These are phyloP conservation scores for Sclerodermus sp. DNA, from an alignment of 2,888 invertebrate species.

Conservation along the genomic window DNA sequence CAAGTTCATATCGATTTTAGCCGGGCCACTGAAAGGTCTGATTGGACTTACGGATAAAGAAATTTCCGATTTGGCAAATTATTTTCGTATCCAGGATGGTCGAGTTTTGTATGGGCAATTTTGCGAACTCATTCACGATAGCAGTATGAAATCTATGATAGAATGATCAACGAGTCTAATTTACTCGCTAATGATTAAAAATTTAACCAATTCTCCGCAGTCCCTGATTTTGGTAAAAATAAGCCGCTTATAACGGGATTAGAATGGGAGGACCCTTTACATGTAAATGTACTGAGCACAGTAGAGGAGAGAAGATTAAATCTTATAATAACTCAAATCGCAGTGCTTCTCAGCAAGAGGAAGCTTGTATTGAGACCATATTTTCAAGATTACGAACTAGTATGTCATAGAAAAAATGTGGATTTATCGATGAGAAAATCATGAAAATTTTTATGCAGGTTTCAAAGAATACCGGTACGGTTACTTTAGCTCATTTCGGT, in stretches of 20 bases:
- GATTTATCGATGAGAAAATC: background rate
- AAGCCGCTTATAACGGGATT: constrained; percentile 60
- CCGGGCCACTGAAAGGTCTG: constrained; percentile 67
- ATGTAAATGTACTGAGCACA: constrained; percentile 66
- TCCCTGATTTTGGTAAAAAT: constrained; percentile 60
- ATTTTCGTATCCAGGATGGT: constrained; percentile 79
- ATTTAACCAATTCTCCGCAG: constrained; percentile 39
- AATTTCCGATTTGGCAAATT: constrained; percentile 73
- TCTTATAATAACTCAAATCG: constrained; percentile 74
- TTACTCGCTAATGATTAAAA: background rate
- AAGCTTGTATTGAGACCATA: constrained; percentile 72
- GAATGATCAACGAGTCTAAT: background rate
- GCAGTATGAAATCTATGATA: constrained; percentile 60
- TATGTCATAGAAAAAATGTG: constrained; percentile 39
- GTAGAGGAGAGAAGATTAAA: constrained; percentile 70
- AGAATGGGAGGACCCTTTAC: constrained; percentile 73
- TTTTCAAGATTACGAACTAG: constrained; percentile 74
- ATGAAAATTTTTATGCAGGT: constrained; percentile 58
- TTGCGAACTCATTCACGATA: constrained; percentile 72
- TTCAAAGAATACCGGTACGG: constrained; percentile 73
- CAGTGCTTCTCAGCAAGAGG: constrained; percentile 61
- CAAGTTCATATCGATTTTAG: constrained; percentile 72
- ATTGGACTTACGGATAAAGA: constrained; percentile 74
- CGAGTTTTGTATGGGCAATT: constrained; percentile 76
- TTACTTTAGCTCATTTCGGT: constrained; percentile 77